phyloP scores from a whole-genome alignment of 2,888 invertebrate genomes.

The Meteorus cinctellus region DNA sequence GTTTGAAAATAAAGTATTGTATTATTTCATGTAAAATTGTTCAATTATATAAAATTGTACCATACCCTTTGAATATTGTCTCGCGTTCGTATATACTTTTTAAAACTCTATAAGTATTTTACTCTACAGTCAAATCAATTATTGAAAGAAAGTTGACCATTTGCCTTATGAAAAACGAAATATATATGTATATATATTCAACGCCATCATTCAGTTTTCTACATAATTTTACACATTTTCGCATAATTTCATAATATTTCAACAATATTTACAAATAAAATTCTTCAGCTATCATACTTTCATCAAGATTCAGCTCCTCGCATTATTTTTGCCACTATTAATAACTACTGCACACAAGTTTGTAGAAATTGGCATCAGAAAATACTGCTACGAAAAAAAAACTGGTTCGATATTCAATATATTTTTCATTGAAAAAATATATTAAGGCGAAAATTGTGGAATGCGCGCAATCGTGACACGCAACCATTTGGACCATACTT shows the following conservation, averaged over 20 bases:
- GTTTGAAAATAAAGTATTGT: constrained; percentile 9
- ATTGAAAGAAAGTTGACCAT: neutral
- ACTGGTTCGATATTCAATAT: constrained; percentile 6
- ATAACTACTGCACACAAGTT: neutral
- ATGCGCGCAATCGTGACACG: neutral
- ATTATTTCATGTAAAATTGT: constrained; percentile 8
- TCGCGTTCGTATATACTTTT: neutral
- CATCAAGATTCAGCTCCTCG: constrained; percentile 39
- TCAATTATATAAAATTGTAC: constrained; percentile 15
- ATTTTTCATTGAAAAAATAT: constrained; percentile 16
- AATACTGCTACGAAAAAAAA: constrained; percentile 20
- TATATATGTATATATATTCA: constrained; percentile 11
- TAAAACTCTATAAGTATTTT: neutral
- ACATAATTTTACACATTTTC: constrained; percentile 12
- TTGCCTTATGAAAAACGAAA: neutral
- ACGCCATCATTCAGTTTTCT: constrained; percentile 1
- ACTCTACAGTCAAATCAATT: neutral
- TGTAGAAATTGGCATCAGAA: constrained; percentile 8
- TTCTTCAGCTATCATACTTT: constrained; percentile 27
- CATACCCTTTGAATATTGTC: neutral
- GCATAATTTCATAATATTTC: constrained; percentile 40
- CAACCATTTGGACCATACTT: constrained; percentile 7
- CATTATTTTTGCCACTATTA: constrained; percentile 8
- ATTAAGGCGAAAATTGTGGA: neutral
- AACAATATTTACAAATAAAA: constrained; percentile 57